Conservation (phyloP, 2,888 invertebrate genomes). For the Cryptocephalus primarius region DNA sequence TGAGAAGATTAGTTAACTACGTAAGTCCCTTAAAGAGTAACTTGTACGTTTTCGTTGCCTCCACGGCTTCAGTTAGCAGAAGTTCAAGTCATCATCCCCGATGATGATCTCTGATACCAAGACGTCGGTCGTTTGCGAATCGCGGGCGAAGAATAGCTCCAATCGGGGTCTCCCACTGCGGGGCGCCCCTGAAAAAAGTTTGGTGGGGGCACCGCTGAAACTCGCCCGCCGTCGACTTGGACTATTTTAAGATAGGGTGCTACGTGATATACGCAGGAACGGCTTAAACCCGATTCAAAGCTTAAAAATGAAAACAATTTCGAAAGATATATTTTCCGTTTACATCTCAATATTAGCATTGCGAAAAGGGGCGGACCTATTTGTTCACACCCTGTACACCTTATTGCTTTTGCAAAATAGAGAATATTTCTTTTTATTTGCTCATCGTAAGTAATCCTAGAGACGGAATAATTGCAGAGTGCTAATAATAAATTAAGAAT, state of each 20-base stretch:
- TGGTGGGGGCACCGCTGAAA: conserved; percentile 9
- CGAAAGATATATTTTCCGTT: too few relatives aligned
- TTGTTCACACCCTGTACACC: too few relatives aligned
- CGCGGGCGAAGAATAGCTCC: conserved; percentile 67
- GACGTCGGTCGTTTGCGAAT: conserved; percentile 92
- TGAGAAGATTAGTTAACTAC: conserved; percentile 3
- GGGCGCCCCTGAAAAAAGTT: conserved; percentile 12
- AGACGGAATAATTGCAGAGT: too few relatives aligned
- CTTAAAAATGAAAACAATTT: too few relatives aligned
- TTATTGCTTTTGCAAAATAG: too few relatives aligned
- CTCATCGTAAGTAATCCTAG: too few relatives aligned
- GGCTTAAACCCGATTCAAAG: not conserved
- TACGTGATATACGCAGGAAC: conserved; percentile 15
- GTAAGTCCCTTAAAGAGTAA: not conserved
- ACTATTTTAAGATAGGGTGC: conserved; percentile 27
- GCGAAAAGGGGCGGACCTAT: too few relatives aligned
- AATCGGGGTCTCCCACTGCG: conserved; percentile 29
- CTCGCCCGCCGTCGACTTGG: conserved; percentile 18
- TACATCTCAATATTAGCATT: too few relatives aligned
- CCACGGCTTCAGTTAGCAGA: conserved; percentile 53
- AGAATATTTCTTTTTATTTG: too few relatives aligned
- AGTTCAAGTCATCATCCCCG: conserved; percentile 67
- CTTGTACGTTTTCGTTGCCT: conserved; percentile 24
- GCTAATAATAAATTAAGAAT: too few relatives aligned
- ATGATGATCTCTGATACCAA: conserved; percentile 51